Base-by-base conservation (phyloP, 2,113 vertebrate genomes). In the Eulemur macaco region DNA sequence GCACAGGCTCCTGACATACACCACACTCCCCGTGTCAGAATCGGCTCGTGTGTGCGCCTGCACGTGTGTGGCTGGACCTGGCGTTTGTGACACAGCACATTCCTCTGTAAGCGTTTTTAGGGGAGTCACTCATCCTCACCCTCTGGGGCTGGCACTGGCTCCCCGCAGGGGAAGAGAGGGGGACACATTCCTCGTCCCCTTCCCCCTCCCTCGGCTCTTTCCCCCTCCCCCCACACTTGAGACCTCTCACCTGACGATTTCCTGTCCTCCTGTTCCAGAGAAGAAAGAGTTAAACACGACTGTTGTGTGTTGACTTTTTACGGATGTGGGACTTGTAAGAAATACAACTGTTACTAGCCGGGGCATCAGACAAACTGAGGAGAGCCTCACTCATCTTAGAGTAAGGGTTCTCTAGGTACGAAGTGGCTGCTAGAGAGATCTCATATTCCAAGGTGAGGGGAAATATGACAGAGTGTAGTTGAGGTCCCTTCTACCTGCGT, bases 391-490 rank as follows among this genome's bases (percentile, higher is more conserved):
- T 66, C 34, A 18, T 45, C 11, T 5, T 56, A 42, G 52, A 27
- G 58, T n/a, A 29, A 15, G 78, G 14, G 12, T 13, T 37, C 29
- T 60, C 18, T 21, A 45, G 25, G 9, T 39, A 14, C 4, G 39
- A 23, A n/a, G 23, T 31, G 8, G 39, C 34, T n/a, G 8, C 47
- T 12, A 0, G 45, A 14, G 63, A 87, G 71, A 31, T 18, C 6
- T 0, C 7, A 23, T 17, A 45, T 37, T 50, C 34, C 17, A 10
- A 60, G 52, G 15, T 23, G 58, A 42, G 52, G 34, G 31, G 18
- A 6, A 2, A 6, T 64, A 7, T 8, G 2, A 14, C 3, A 8
- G n/a, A 5, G 2, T 3, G 5, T 6, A 20, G 12, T 2, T 7
- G 1, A 5, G 29, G 8, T 13, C 17, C 86, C 27, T 23, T 15